Evolutionary conservation across 2,888 invertebrate species (phyloP).

Genomic region (Uloborus plumipes): DNA sequence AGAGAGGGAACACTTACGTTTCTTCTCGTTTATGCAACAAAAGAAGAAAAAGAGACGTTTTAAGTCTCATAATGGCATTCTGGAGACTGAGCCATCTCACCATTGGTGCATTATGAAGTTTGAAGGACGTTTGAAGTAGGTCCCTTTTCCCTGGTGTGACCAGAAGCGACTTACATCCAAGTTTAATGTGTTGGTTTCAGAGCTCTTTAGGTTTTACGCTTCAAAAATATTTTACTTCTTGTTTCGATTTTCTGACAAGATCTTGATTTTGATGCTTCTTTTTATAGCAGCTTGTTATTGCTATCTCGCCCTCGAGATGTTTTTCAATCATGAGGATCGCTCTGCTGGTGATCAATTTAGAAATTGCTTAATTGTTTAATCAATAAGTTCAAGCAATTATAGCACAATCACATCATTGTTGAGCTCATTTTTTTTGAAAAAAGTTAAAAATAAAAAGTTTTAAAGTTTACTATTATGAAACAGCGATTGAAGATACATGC

Average conservation of each 20-base stretch:
- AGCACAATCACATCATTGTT: too few relatives aligned
- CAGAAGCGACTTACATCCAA: constrained; percentile 14
- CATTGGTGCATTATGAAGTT: constrained; percentile 30
- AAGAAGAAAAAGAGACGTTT: constrained; percentile 23
- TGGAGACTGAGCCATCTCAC: constrained; percentile 16
- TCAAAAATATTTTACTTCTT: constrained; percentile 9
- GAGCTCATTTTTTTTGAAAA: background rate
- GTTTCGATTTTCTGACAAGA: background rate
- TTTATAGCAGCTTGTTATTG: too few relatives aligned
- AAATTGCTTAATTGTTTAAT: too few relatives aligned
- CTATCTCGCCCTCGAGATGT: too few relatives aligned
- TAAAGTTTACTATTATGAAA: too few relatives aligned
- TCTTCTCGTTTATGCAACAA: constrained; percentile 9
- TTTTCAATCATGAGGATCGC: too few relatives aligned
- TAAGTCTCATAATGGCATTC: constrained; percentile 36
- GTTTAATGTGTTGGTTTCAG: constrained; percentile 15
- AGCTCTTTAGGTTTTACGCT: constrained; percentile 3
- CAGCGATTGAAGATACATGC: too few relatives aligned
- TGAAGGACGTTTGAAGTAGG: constrained; percentile 12
- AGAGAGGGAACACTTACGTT: constrained; percentile 15
- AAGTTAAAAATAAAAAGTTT: too few relatives aligned
- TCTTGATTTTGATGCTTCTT: background rate
- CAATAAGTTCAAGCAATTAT: too few relatives aligned
- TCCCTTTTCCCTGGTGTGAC: constrained; percentile 7
- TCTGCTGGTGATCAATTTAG: too few relatives aligned